Conservation (phyloP, 2,888 invertebrate genomes). For the Drosophila nr. perissopoda region DNA sequence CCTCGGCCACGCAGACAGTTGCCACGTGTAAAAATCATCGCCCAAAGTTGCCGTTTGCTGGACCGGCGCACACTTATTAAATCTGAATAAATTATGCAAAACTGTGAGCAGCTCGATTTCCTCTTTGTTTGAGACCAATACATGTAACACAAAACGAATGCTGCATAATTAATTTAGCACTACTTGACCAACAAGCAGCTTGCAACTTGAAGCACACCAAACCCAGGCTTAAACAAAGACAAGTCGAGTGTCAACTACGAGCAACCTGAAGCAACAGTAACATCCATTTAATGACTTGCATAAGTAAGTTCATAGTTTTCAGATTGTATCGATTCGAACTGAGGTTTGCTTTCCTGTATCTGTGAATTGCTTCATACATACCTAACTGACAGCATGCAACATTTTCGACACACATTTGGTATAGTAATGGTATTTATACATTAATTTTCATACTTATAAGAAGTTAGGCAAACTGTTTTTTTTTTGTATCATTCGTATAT, state of each 20-base stretch:
- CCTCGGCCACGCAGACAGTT: constrained; percentile 18
- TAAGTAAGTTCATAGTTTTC: constrained; percentile 50
- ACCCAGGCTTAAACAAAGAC: not conserved
- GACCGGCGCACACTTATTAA: constrained; percentile 65
- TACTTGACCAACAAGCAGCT: constrained; percentile 1
- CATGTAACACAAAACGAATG: constrained; percentile 52
- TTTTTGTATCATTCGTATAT: not conserved
- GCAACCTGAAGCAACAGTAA: not conserved
- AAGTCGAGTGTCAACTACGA: not conserved
- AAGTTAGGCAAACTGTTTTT: not conserved
- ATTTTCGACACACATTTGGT: not conserved
- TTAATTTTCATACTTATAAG: not conserved
- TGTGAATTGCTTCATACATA: not conserved
- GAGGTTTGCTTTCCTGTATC: not conserved
- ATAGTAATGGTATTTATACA: not conserved
- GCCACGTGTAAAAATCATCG: constrained; percentile 66
- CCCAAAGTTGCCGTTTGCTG: constrained; percentile 20
- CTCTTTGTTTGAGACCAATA: constrained; percentile 27
- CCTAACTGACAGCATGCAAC: not conserved
- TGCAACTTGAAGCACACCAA: constrained; percentile 15
- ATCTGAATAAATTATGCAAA: constrained; percentile 80
- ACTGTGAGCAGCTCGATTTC: constrained; percentile 52
- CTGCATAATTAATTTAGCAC: constrained; percentile 69
- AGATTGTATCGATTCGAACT: not conserved
- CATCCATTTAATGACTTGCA: constrained; percentile 14